Evolutionary conservation across 2,113 vertebrate species (phyloP).

Genomic region (Psilopogon haemacephalus): DNA sequence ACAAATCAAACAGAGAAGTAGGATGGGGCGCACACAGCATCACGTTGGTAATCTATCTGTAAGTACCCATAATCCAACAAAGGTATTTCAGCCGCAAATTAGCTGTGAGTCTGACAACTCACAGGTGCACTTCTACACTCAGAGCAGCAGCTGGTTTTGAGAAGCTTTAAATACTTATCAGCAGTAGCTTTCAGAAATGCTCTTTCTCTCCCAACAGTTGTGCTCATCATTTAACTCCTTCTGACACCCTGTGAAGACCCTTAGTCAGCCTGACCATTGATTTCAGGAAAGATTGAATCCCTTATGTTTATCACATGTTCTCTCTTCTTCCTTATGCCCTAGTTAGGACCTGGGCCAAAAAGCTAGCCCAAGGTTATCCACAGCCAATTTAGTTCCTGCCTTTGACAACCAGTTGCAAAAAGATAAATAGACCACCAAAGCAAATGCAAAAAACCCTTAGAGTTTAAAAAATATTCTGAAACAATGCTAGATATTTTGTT

Average conservation of each 20-base stretch:
- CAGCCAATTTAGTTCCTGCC: background rate
- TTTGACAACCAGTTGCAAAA: background rate
- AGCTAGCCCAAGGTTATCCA: background rate
- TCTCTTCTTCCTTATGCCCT: background rate
- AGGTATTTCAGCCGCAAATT: background rate
- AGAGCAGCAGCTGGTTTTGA: slow-evolving; percentile 10
- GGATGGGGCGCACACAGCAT: background rate
- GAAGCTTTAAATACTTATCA: slow-evolving; percentile 7
- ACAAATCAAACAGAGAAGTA: background rate
- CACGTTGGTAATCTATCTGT: background rate
- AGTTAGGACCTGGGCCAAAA: background rate
- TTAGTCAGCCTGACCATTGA: background rate
- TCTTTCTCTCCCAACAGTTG: background rate
- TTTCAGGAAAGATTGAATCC: background rate
- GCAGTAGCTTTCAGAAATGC: background rate
- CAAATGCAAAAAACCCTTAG: background rate
- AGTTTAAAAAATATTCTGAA: background rate
- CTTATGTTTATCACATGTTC: background rate
- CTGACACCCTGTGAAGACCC: background rate
- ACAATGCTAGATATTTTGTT: background rate
- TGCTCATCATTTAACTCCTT: background rate
- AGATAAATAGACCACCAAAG: background rate
- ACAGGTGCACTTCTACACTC: background rate
- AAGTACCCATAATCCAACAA: background rate
- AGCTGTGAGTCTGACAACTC: background rate